These are phyloP conservation scores for Cremastinae sp. DNA, from an alignment of 2,888 invertebrate species.

Conservation along the genomic window DNA sequence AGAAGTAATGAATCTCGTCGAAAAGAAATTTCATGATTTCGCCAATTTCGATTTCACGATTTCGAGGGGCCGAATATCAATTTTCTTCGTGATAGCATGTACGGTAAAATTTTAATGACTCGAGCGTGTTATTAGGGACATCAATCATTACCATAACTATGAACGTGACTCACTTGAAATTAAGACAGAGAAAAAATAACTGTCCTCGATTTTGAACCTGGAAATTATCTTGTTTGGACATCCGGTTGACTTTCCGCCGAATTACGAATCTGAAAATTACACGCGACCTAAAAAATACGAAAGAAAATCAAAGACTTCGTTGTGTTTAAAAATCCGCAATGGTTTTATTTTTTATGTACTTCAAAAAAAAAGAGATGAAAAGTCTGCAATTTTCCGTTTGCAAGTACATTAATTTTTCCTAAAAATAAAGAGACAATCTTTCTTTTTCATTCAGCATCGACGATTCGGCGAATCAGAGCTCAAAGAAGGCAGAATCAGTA, in stretches of 20 bases:
- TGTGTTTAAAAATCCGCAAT: constrained; percentile 46
- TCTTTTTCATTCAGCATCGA: not conserved
- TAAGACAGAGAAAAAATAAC: not conserved
- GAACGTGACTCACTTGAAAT: not conserved
- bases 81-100: not conserved
- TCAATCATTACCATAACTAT: not conserved
- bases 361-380: no score
- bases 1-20: no score
- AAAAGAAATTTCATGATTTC: no score
- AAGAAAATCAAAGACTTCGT: not conserved
- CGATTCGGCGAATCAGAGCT: constrained; percentile 13
- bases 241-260: not conserved
- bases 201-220: not conserved
- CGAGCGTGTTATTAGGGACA: not conserved
- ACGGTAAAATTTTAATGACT: not conserved
- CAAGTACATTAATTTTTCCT: no score
- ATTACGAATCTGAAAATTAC: not conserved
- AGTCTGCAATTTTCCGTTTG: no score
- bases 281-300: not conserved
- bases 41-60: no score
- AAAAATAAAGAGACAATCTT: constrained; percentile 5
- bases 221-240: not conserved
- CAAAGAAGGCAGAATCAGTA: constrained; percentile 21
- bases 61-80: not conserved
- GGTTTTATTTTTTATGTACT: no score